A percentile compares a stretch with the other conserved stretches of the same genome.
Evolutionary conservation across 2,113 vertebrate genomes (phyloP).

Genomic region (Vireo altiloquus): DNA sequence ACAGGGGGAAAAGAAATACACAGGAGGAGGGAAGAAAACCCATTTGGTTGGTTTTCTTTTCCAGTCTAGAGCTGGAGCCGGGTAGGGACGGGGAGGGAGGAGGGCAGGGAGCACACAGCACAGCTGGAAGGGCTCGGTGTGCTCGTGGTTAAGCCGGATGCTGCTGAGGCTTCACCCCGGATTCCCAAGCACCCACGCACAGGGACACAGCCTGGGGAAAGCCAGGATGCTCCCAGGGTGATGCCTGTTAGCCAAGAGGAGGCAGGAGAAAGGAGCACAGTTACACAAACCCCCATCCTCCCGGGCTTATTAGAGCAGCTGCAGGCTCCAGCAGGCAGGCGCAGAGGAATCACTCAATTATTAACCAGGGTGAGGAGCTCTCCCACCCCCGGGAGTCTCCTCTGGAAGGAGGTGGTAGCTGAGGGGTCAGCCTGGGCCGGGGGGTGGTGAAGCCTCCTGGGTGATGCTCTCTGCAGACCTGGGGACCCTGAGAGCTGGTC

Average conservation of each 20-base stretch:
- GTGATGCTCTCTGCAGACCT: not conserved
- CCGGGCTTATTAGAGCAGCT: not conserved
- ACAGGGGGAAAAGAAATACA: not conserved
- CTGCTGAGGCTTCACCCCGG: not conserved
- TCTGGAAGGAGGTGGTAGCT: not conserved
- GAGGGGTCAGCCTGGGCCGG: not conserved
- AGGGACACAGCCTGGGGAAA: not conserved
- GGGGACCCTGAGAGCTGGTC: not conserved
- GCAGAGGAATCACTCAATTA: not conserved
- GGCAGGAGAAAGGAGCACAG: not conserved
- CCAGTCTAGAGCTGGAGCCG: fast-evolving
- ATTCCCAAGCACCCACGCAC: not conserved
- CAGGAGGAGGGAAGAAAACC: not conserved
- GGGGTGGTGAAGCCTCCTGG: fast-evolving
- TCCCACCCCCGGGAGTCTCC: not conserved
- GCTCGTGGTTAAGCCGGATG: not conserved
- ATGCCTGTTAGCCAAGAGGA: not conserved
- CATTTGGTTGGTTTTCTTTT: not conserved
- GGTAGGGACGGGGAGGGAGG: not conserved
- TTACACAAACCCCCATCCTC: not conserved
- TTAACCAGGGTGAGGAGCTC: not conserved
- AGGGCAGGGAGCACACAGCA: not conserved
- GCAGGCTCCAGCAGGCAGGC: not conserved
- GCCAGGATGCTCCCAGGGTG: not conserved
- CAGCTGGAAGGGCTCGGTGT: not conserved